Base-by-base conservation (phyloP, 2,113 vertebrate genomes). In the Falcunculus frontatus region DNA sequence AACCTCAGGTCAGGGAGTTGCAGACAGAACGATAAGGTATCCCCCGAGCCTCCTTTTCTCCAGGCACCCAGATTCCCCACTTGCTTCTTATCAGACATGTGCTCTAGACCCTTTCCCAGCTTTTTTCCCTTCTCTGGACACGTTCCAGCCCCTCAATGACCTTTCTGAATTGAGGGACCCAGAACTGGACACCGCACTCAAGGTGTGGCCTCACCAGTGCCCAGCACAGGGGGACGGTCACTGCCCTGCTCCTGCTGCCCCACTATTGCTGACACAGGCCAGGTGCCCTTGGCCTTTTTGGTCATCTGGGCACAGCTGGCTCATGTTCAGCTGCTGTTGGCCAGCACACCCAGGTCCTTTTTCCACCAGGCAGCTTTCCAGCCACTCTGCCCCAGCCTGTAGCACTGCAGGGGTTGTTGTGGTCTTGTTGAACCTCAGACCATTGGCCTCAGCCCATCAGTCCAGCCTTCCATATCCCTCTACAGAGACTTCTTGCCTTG, bases 141-240 rank as follows among this genome's bases (percentile, higher is more conserved):
- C 0, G 0, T 7, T 62, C 23, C 56, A 63, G n/a, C 19, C 20
- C 19, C 13, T 41, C 20, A n/a, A 11, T 32, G 30, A 11, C 35
- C 17, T 49, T 79, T 17, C 25, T 49, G 41, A 21, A 32, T 1
- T n/a, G 21, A 27, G 21, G 14, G 42, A 1, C 20, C 15, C 13
- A 35, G 15, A 53, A 2, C 23, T 46, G 41, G 30, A 22, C 41
- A 15, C 20, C 56, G 21, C 3, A 11, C 1, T n/a, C 1, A 0
- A 62, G 39, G 1, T 46, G 10, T 6, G 4, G 8, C 7, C 64
- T 30, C n/a, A 25, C 2, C 47, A 7, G 16, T 63, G 30, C 33
- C 27, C 47, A 78, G n/a, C 4, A 18, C 35, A 47, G 11, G n/a
- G 23, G 3, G 3, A n/a, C 0, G 0, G 13, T 55, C n/a, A 41